Evolutionary conservation across 2,113 vertebrate species (phyloP), one percentile per base, ranked within the genome.

Genomic region (Rafetus swinhoei): DNA sequence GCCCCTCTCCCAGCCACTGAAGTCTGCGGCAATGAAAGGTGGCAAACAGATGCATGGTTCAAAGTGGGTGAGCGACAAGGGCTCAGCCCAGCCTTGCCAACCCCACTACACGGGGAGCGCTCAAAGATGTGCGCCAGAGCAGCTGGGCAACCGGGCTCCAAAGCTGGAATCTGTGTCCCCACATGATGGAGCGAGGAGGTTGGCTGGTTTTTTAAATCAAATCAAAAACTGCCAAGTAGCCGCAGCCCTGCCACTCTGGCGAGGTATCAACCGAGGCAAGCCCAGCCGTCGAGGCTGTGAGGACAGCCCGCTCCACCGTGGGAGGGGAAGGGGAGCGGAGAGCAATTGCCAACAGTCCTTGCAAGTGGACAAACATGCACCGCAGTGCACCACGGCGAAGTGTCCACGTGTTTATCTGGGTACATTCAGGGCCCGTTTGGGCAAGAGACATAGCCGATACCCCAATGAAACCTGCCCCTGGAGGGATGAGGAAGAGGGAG

Each of bases 1-100:
- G 52, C 59, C 72, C 55, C 0, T 3, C 81, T 72, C 54, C 89
- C 74, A 65, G 69, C 13, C 0, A 2, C 79, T 1, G 0, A 82
- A 93, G 57, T 81, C 92, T 88, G 93, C 69, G 94, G 94, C 90
- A 92, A 76, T 88, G 76, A 55, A 1, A 27, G 11, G 93, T 94
- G 87, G 92, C 85, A 92, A 90, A 85, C 69, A 89, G 89, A 95
- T 93, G 76, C 59, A 69, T 1, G 2, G 80, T 88, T 91, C 95
- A 21, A 94, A 81, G 81, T 4, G 27, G 60, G 76, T 85, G 84
- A 93, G 84, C 18, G 29, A 89, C 52, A 96, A 95, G 84, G 86
- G 69, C 88, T 80, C 2, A 0, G 0, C 19, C 35, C 62, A 21
- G 80, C 62, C 62, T 69, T 18, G 62, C 62, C 62, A 69, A 72